A percentile compares a stretch with the other conserved stretches of the same genome.
phyloP scores from a whole-genome alignment of 30 jellyfish, hydroid and myxozoan genomes.

The Sanderia malayensis region DNA sequence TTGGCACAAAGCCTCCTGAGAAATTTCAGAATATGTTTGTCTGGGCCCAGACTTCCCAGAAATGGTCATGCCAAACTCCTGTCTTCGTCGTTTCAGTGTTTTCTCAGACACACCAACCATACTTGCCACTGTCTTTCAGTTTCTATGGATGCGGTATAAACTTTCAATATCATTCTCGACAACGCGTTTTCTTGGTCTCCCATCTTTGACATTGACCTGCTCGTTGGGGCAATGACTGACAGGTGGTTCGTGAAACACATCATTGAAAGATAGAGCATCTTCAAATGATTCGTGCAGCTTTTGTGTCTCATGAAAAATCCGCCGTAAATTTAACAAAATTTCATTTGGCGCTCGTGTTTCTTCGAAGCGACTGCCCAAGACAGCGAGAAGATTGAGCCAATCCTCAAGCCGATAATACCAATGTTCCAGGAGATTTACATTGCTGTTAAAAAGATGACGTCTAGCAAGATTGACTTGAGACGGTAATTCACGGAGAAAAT shows the following conservation, averaged over 20 bases:
- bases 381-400: neutral
- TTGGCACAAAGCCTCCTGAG: slow-evolving; percentile 16
- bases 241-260: neutral
- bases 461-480: slow-evolving; percentile 15
- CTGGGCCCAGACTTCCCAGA: slow-evolving; percentile 17
- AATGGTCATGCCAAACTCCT: slow-evolving; percentile 17
- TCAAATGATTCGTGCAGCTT: neutral
- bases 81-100: slow-evolving; percentile 27
- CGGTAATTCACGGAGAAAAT: slow-evolving; percentile 3
- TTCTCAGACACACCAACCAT: slow-evolving; percentile 27
- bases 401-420: slow-evolving; percentile 12
- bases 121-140: slow-evolving; percentile 25
- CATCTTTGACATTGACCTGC: neutral
- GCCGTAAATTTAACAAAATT: neutral
- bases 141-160: neutral
- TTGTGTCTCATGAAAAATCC: neutral
- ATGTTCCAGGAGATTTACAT: slow-evolving; percentile 8
- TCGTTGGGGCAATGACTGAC: slow-evolving; percentile 3
- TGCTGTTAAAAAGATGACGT: slow-evolving; percentile 20
- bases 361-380: neutral
- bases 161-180: slow-evolving; percentile 2
- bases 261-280: neutral
- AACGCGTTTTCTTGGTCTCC: neutral
- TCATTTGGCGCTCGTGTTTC: neutral
- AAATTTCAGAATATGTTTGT: slow-evolving; percentile 18